Percentiles rank a stretch among this genome's conserved stretches.
Conservation (phyloP, 2,888 invertebrate genomes). For the Chouioia cunea region DNA sequence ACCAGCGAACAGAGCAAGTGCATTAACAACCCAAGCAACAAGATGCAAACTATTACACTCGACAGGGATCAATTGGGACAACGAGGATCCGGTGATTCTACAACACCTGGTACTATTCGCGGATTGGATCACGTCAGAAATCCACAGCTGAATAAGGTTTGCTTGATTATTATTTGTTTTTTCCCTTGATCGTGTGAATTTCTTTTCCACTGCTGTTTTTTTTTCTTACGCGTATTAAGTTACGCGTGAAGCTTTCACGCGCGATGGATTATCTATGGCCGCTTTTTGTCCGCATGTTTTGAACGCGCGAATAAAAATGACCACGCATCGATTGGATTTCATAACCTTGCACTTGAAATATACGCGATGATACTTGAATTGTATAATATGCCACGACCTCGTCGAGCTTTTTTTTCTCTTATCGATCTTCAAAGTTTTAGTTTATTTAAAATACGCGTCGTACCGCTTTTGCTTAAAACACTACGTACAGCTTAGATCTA, state of each 20-base stretch:
- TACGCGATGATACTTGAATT: background rate
- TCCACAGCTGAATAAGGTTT: conserved; percentile 80
- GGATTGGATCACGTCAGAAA: conserved; percentile 79
- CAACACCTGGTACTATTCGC: conserved; percentile 71
- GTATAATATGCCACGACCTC: too few relatives aligned
- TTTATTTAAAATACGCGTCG: too few relatives aligned
- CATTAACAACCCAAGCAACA: background rate
- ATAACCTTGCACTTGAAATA: conserved; percentile 26
- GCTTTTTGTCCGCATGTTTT: too few relatives aligned
- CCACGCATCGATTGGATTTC: background rate
- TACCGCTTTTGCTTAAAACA: too few relatives aligned
- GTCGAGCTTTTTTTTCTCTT: background rate
- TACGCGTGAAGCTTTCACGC: background rate
- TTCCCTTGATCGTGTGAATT: conserved; percentile 7
- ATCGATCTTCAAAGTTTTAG: background rate
- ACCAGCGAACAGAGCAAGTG: conserved; percentile 2
- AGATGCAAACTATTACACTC: conserved; percentile 59
- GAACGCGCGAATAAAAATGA: too few relatives aligned
- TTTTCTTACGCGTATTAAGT: background rate
- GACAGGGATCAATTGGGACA: conserved; percentile 77
- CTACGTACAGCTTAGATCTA: too few relatives aligned
- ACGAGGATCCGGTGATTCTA: conserved; percentile 70
- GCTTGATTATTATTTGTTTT: conserved; percentile 42
- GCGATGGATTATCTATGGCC: background rate
- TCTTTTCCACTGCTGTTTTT: background rate